phyloP scores from a whole-genome alignment of 2,888 invertebrate genomes.

The Mythimna ferrago region DNA sequence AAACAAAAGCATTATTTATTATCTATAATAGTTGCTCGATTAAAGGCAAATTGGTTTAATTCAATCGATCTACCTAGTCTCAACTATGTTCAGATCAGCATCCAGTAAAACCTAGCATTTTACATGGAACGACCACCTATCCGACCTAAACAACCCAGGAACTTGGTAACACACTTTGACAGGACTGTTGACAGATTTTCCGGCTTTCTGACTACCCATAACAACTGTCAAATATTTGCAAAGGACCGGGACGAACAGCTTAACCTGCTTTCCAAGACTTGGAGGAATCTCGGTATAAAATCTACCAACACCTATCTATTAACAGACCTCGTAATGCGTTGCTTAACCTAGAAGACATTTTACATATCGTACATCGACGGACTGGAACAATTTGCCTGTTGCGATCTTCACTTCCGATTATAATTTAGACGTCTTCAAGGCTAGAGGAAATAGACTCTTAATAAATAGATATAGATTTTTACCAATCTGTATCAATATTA shows the following conservation, averaged over 20 bases:
- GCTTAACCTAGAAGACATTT: neutral
- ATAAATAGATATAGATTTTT: no score
- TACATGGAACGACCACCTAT: neutral
- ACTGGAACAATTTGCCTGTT: no score
- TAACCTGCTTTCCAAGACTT: neutral
- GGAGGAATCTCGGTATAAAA: no score
- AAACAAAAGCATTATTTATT: slow-evolving; percentile 49
- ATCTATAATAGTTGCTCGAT: neutral
- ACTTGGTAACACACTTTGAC: neutral
- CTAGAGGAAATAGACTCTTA: no score
- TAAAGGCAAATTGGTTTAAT: neutral
- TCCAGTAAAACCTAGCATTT: neutral
- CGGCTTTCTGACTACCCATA: neutral
- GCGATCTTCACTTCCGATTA: no score
- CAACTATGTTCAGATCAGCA: neutral
- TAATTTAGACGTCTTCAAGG: no score
- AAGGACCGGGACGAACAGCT: neutral
- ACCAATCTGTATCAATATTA: no score
- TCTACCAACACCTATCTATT: neutral
- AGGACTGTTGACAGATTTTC: neutral
- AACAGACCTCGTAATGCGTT: neutral
- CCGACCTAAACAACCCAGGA: neutral
- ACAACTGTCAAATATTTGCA: neutral
- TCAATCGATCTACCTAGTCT: neutral
- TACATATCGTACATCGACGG: no score